Evolutionary conservation across 2,888 invertebrate genomes (phyloP).

Genomic region (Hydroisotoma schaefferi): DNA sequence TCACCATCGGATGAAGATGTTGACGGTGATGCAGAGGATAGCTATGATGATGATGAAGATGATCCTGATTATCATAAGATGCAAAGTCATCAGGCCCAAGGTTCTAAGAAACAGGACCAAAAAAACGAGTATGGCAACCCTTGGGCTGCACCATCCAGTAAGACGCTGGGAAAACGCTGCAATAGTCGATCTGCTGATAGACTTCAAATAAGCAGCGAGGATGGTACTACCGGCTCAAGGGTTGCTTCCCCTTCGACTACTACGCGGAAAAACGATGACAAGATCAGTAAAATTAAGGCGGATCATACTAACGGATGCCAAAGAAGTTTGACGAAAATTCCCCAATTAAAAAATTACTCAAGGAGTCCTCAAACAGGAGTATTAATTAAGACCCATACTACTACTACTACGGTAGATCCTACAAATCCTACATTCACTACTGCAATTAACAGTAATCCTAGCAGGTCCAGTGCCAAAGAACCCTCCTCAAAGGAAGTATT

Average conservation of each 20-base stretch:
- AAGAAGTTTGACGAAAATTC: too few relatives aligned
- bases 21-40: constrained; percentile 27
- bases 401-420: too few relatives aligned
- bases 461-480: too few relatives aligned
- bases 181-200: too few relatives aligned
- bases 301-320: too few relatives aligned
- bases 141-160: constrained; percentile 52
- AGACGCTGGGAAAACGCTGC: too few relatives aligned
- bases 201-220: too few relatives aligned
- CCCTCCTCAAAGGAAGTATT: neutral
- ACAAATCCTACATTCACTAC: too few relatives aligned
- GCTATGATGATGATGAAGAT: constrained; percentile 27
- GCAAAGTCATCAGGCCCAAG: constrained; percentile 20
- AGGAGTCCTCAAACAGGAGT: too few relatives aligned
- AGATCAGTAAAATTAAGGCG: too few relatives aligned
- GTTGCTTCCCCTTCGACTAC: constrained; percentile 43
- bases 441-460: too few relatives aligned
- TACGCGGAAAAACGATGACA: neutral
- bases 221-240: constrained; percentile 46
- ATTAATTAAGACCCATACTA: constrained; percentile 7
- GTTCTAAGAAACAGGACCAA: constrained; percentile 50
- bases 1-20: constrained; percentile 24
- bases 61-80: constrained; percentile 25
- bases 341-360: neutral
- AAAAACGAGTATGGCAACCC: constrained; percentile 60